Base-by-base conservation (phyloP, 2,113 vertebrate species). In the Zosterops pallidus region DNA sequence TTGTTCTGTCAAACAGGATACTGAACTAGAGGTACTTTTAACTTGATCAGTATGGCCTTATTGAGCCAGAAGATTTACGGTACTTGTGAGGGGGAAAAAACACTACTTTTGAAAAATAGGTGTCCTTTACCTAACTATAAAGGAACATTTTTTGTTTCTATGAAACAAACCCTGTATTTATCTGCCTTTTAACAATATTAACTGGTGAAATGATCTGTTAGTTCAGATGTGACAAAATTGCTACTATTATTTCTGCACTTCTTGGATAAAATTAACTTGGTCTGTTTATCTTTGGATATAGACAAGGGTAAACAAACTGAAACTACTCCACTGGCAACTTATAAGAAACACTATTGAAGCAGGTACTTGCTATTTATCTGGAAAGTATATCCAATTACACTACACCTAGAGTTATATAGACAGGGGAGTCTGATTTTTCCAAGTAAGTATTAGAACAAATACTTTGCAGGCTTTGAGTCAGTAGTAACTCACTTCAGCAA, bases 101-200 rank as follows among this genome's bases (percentile, higher is more conserved):
- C 74, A 87, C 86, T 89, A 85, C 71, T 44, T 49, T 39, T 65
- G 12, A 81, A 65, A 75, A 92, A 60, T 7, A 57, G 15, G 31
- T 44, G 39, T 90, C 91, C 94, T 94, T 95, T 90, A 59, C 85
- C 69, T 77, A 86, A 95, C 78, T 86, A 89, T 94, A 95, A 94
- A 98, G 96, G 95, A 67, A 78, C 41, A 23, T 50, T 85, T 88
- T 83, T 83, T 96, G 98, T 98, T 99, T 98, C 98, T 98, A 28
- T 98, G 98, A 98, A 98, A 97, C 96, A 94, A 95, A 79, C 28
- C 24, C 64, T 96, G 42, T 93, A 90, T 82, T 95, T 89, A 70
- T 67, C 64, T 85, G 42, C 46, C 41, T 93, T 93, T 86, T 77
- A 91, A 93, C 26, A 20, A 88, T 87, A 71, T 90, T 94, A 94